phyloP scores from a whole-genome alignment of 2,113 vertebrate species.

The Cercocebus atys region DNA sequence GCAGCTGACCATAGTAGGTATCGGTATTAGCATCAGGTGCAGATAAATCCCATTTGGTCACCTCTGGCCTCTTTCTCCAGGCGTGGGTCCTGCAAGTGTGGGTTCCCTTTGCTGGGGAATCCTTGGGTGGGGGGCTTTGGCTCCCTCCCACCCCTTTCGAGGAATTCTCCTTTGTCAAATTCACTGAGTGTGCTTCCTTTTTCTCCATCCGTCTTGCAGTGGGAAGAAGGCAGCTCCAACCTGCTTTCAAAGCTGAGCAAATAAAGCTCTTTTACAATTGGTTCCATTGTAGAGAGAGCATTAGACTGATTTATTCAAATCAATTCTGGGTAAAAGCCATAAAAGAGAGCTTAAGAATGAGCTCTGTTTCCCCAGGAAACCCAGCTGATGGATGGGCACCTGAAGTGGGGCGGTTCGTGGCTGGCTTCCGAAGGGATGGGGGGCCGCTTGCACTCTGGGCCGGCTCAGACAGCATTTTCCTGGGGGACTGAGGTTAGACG shows the following conservation, averaged over 20 bases:
- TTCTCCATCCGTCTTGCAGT: neutral
- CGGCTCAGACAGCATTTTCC: neutral
- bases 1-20: neutral
- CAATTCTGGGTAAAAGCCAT: slow-evolving; percentile 53
- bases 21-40: neutral
- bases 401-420: neutral
- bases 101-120: neutral
- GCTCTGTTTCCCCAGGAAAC: slow-evolving; percentile 46
- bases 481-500: neutral
- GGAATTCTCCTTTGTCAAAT: neutral
- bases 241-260: neutral
- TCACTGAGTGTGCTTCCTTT: neutral
- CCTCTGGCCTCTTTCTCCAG: neutral
- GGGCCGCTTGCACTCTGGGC: neutral
- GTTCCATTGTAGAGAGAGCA: neutral
- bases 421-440: neutral
- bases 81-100: neutral
- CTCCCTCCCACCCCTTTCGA: neutral
- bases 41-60: neutral
- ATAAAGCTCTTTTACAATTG: neutral
- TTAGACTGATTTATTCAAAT: slow-evolving; percentile 68
- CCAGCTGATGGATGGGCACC: neutral
- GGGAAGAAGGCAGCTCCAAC: neutral
- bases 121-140: neutral
- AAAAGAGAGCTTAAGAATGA: neutral